A percentile compares a stretch with the other conserved stretches of the same genome.
phyloP scores from a whole-genome alignment of 2,888 invertebrate species.

The Crocallis elinguaria region DNA sequence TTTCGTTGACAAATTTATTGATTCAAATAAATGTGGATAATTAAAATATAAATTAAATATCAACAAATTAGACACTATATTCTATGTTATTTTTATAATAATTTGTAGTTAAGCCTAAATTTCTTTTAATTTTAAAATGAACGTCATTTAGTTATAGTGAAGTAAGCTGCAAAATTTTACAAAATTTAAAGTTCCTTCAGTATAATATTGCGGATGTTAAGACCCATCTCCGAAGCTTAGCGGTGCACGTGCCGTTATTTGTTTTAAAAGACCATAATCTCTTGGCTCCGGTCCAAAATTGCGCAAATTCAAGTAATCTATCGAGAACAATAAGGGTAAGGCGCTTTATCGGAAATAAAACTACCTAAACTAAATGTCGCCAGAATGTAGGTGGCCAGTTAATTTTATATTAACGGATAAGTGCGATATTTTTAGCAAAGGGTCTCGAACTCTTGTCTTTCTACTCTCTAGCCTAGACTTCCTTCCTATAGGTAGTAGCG shows the following conservation, averaged over 20 bases:
- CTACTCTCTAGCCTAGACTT: too few species aligned
- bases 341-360: not conserved
- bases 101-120: too few species aligned
- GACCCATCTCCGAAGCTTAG: conserved; percentile 13
- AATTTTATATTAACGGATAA: too few species aligned
- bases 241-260: conserved; percentile 31
- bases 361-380: not conserved
- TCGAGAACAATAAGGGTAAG: conserved; percentile 13
- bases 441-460: too few species aligned
- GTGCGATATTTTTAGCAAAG: too few species aligned
- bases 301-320: conserved; percentile 30
- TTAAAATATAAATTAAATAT: too few species aligned
- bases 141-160: not conserved
- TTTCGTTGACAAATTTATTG: too few species aligned
- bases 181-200: conserved; percentile 4
- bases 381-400: not conserved
- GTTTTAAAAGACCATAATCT: conserved; percentile 33
- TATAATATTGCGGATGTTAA: conserved; percentile 9
- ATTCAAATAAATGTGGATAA: too few species aligned
- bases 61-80: too few species aligned
- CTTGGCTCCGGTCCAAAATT: conserved; percentile 34
- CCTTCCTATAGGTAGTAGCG: too few species aligned
- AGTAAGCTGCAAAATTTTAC: not conserved
- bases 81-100: too few species aligned
- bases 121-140: too few species aligned